Evolutionary conservation across 2,113 vertebrate genomes (phyloP).

Genomic region (Erinaceus europaeus): DNA sequence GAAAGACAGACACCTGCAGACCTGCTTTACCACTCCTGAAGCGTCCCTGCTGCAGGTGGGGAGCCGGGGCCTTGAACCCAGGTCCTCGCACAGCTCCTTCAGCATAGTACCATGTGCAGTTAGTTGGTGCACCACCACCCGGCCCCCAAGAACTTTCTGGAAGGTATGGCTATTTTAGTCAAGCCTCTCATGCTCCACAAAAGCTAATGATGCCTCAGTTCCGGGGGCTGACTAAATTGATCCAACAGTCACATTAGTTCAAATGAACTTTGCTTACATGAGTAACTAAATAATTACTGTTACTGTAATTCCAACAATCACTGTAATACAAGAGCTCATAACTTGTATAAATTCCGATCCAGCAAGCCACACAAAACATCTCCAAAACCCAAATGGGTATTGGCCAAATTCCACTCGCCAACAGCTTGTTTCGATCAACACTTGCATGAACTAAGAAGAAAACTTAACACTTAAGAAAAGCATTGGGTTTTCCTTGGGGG

Average conservation of each 20-base stretch:
- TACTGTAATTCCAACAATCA: slow-evolving; percentile 27
- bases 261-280: neutral
- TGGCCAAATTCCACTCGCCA: slow-evolving; percentile 26
- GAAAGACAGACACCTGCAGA: no score
- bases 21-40: no score
- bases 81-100: no score
- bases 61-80: no score
- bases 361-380: slow-evolving; percentile 36
- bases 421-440: slow-evolving; percentile 47
- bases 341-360: slow-evolving; percentile 1
- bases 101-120: no score
- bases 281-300: neutral
- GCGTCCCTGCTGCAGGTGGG: no score
- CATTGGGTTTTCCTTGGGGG: slow-evolving; percentile 1
- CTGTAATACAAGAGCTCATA: neutral
- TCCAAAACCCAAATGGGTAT: slow-evolving; percentile 28
- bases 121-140: no score
- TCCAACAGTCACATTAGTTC: neutral
- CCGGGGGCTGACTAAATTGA: neutral
- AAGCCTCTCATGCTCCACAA: neutral
- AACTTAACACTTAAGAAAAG: slow-evolving; percentile 34
- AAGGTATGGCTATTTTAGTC: neutral
- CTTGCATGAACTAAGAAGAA: slow-evolving; percentile 3
- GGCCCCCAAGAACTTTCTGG: no score
- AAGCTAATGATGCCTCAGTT: neutral